phyloP scores from a whole-genome alignment of 2,888 invertebrate species.

The Agrilus cyanescens region DNA sequence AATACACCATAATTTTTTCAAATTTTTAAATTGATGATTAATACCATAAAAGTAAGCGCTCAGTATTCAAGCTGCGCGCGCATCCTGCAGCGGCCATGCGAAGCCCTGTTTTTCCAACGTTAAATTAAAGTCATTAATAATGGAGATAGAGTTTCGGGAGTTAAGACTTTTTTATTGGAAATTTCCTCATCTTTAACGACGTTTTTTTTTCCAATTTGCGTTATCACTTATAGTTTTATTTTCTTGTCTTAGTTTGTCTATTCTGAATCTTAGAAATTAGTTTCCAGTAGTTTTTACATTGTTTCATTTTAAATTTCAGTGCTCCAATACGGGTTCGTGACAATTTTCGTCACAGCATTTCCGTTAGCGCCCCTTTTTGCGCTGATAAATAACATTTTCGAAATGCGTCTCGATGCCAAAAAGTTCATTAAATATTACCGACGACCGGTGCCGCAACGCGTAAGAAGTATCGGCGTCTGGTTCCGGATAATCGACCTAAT shows the following conservation, averaged over 20 bases:
- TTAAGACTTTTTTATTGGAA: too few species aligned
- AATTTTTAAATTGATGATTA: too few species aligned
- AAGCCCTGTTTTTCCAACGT: too few species aligned
- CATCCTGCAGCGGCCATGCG: neutral
- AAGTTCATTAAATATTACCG: conserved; percentile 66
- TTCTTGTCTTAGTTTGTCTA: too few species aligned
- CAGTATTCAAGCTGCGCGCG: too few species aligned
- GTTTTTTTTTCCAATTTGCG: too few species aligned
- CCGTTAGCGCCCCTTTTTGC: conserved; percentile 76
- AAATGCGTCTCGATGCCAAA: conserved; percentile 72
- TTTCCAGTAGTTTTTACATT: neutral
- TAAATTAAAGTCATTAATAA: too few species aligned
- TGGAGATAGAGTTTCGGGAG: too few species aligned
- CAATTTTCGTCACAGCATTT: conserved; percentile 76
- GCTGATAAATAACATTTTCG: conserved; percentile 68
- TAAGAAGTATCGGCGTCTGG: conserved; percentile 71
- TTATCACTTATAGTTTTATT: too few species aligned
- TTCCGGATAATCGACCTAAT: conserved; percentile 61
- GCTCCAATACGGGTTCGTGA: conserved; percentile 76
- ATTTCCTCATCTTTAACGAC: too few species aligned
- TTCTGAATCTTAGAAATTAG: neutral
- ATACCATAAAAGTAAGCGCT: too few species aligned
- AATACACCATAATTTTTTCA: too few species aligned
- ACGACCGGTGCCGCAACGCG: conserved; percentile 61
- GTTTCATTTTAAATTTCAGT: conserved; percentile 40